phyloP scores from a whole-genome alignment of 2,113 vertebrate genomes.

The Engystomops pustulosus region DNA sequence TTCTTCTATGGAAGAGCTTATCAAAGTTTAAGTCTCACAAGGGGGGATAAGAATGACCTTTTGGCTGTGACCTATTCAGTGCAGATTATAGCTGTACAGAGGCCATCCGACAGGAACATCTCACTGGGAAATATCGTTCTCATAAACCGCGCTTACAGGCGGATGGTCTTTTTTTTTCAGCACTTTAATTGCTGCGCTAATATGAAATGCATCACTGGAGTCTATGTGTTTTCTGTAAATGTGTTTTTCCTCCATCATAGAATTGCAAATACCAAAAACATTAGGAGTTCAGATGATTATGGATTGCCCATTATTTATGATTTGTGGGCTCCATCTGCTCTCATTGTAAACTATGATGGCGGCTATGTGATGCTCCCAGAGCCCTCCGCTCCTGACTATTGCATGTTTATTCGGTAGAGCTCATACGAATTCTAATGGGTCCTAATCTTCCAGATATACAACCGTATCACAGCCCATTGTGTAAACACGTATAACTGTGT shows the following conservation, averaged over 20 bases:
- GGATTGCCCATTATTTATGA: slow-evolving; percentile 37
- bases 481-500: not conserved
- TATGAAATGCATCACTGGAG: slow-evolving; percentile 50
- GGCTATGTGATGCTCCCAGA: slow-evolving; percentile 6
- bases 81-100: slow-evolving; percentile 2
- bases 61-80: slow-evolving; percentile 38
- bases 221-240: slow-evolving; percentile 35
- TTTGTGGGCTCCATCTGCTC: slow-evolving; percentile 19
- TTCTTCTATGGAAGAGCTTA: slow-evolving; percentile 8
- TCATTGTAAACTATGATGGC: not conserved
- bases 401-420: slow-evolving; percentile 4
- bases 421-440: slow-evolving; percentile 6
- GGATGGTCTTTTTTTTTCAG: slow-evolving; percentile 3
- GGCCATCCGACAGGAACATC: slow-evolving; percentile 5
- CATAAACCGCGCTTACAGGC: slow-evolving; percentile 22
- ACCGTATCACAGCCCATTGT: not conserved
- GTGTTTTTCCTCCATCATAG: slow-evolving; percentile 19
- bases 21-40: slow-evolving; percentile 5
- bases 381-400: slow-evolving; percentile 6
- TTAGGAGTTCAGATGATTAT: slow-evolving; percentile 41
- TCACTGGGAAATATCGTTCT: slow-evolving; percentile 30
- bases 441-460: not conserved
- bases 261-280: slow-evolving; percentile 41
- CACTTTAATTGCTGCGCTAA: slow-evolving; percentile 34
- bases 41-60: slow-evolving; percentile 35